phyloP scores from a whole-genome alignment of 2,888 invertebrate species.

The Callyntrura guangdongensis region DNA sequence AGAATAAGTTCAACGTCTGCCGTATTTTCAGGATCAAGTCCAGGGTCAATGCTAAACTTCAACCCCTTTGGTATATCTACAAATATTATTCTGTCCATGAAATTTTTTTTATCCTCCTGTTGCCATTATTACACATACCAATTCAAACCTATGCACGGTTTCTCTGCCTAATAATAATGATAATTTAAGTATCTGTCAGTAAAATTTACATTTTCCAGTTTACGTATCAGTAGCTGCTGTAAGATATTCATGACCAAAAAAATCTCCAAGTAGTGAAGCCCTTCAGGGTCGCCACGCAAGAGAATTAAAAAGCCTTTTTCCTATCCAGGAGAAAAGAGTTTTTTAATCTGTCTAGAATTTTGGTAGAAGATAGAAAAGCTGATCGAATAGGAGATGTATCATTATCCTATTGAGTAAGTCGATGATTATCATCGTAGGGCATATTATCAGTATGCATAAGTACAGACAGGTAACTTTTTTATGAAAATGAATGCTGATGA shows the following conservation, averaged over 20 bases:
- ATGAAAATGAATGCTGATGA: slow-evolving; percentile 30
- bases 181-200: slow-evolving; percentile 59
- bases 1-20: slow-evolving; percentile 59
- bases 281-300: slow-evolving; percentile 70
- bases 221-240: neutral
- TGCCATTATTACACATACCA: neutral
- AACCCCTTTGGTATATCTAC: neutral
- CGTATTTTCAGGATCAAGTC: slow-evolving; percentile 77
- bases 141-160: neutral
- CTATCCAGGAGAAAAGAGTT: neutral
- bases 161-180: slow-evolving; percentile 39
- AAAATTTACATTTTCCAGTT: slow-evolving; percentile 62
- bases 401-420: slow-evolving; percentile 68
- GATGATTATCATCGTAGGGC: slow-evolving; percentile 61
- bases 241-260: slow-evolving; percentile 46
- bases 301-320: slow-evolving; percentile 9
- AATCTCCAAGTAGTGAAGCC: slow-evolving; percentile 55
- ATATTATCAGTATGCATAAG: slow-evolving; percentile 18
- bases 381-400: slow-evolving; percentile 66
- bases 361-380: slow-evolving; percentile 34
- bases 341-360: slow-evolving; percentile 15
- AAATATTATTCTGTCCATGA: slow-evolving; percentile 22
- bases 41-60: slow-evolving; percentile 68
- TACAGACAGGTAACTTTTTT: slow-evolving; percentile 20
- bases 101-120: neutral